Conservation (phyloP, 2,888 invertebrate genomes). For the Lampropteryx suffumata region DNA sequence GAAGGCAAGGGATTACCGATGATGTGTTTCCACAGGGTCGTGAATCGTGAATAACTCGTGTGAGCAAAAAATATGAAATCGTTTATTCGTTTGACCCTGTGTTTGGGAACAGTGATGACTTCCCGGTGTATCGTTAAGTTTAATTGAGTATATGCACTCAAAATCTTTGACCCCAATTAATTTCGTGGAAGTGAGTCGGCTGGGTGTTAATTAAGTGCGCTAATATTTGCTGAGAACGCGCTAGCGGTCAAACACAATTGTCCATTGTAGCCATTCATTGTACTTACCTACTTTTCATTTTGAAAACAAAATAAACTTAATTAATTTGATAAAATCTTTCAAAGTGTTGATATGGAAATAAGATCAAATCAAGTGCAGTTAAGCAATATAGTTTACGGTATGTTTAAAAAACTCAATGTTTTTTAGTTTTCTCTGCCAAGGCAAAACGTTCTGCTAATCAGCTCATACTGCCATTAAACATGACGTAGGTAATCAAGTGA, state of each 20-base stretch:
- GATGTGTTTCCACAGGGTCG: constrained; percentile 37
- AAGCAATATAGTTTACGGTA: not conserved
- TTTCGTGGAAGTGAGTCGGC: constrained; percentile 75
- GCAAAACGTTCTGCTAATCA: constrained; percentile 23
- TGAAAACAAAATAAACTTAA: constrained; percentile 23
- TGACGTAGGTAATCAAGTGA: constrained; percentile 29
- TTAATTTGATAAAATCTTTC: constrained; percentile 27
- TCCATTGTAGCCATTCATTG: constrained; percentile 37
- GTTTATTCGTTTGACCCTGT: constrained; percentile 35
- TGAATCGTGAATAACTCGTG: constrained; percentile 7
- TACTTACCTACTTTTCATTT: constrained; percentile 21
- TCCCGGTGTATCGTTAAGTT: constrained; percentile 52
- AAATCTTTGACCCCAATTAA: constrained; percentile 80
- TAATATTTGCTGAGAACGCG: constrained; percentile 67
- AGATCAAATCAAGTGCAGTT: constrained; percentile 18
- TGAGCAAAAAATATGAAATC: constrained; percentile 26
- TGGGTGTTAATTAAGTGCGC: constrained; percentile 72
- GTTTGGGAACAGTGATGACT: constrained; percentile 49
- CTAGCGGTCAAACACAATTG: constrained; percentile 50
- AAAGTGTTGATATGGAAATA: constrained; percentile 15
- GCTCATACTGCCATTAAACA: constrained; percentile 19
- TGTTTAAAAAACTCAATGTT: constrained; percentile 10
- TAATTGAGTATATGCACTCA: constrained; percentile 79
- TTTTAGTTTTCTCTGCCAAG: constrained; percentile 18
- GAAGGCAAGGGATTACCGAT: constrained; percentile 54